These are phyloP conservation scores for Megamerina dolium DNA, from an alignment of 2,888 invertebrate species.

Conservation along the genomic window DNA sequence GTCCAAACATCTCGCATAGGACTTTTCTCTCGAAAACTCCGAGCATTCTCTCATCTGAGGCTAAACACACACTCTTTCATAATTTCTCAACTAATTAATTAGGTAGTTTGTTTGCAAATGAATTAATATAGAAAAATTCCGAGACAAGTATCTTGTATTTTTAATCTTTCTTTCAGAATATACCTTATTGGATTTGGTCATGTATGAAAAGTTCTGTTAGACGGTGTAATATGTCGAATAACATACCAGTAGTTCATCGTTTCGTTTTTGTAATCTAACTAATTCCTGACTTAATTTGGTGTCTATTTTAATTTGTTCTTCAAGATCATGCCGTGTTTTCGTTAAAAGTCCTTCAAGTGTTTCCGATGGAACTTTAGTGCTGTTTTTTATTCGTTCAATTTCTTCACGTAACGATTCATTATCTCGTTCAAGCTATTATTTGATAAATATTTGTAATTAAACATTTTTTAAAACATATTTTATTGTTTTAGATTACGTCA, in stretches of 20 bases:
- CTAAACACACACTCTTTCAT: no score
- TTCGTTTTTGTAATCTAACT: slow-evolving; percentile 31
- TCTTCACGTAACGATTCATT: slow-evolving; percentile 48
- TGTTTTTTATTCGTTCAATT: slow-evolving; percentile 28
- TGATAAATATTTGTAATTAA: slow-evolving; percentile 1
- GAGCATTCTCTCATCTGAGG: no score
- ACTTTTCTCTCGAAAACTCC: no score
- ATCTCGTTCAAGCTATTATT: slow-evolving; percentile 54
- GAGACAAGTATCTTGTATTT: no score
- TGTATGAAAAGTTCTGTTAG: no score
- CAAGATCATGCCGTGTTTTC: slow-evolving; percentile 56
- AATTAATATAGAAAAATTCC: no score
- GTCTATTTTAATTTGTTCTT: slow-evolving; percentile 37
- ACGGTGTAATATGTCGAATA: background rate
- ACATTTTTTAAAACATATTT: background rate
- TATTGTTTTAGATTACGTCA: no score
- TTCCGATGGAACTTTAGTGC: slow-evolving; percentile 48
- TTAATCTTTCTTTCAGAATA: no score
- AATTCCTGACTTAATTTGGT: slow-evolving; percentile 38
- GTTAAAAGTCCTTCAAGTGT: slow-evolving; percentile 56
- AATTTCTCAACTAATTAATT: no score
- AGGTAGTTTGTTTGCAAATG: no score
- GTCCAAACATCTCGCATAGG: no score
- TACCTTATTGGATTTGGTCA: no score
- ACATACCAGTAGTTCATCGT: slow-evolving; percentile 37